Conservation (phyloP, 2,888 invertebrate genomes). For the Abrostola triplasia region DNA sequence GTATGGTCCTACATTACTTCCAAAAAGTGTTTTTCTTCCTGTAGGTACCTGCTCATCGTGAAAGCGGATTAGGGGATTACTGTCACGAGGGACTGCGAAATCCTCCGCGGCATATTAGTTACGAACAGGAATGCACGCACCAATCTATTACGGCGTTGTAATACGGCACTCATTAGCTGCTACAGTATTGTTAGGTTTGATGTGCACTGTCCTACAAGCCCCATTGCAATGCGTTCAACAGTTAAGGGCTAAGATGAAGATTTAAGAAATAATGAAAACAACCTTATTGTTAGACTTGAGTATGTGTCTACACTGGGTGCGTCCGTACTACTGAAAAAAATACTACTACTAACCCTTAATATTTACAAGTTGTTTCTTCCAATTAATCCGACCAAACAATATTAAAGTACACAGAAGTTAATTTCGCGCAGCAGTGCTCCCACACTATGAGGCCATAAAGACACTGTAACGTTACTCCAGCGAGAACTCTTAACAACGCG, state of each 20-base stretch:
- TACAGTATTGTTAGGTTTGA: no score
- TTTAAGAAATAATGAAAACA: no score
- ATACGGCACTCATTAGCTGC: no score
- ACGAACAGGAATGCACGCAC: not conserved
- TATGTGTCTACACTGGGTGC: no score
- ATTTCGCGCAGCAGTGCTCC: not conserved
- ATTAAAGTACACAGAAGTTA: not conserved
- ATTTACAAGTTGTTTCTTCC: no score
- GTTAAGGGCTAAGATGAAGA: no score
- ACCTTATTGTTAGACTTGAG: no score
- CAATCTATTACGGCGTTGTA: not conserved
- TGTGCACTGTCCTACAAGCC: no score
- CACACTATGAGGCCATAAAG: conserved; percentile 9
- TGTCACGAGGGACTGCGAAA: not conserved
- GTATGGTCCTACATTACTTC: not conserved
- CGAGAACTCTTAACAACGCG: conserved; percentile 15
- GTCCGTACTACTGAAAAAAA: no score
- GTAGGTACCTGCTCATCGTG: not conserved
- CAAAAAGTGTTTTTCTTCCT: not conserved
- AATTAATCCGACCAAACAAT: not conserved
- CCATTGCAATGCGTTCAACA: no score
- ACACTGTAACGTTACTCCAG: conserved; percentile 14
- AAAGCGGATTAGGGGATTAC: not conserved
- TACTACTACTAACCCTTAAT: no score
- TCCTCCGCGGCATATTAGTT: not conserved